Percentiles rank a stretch among this genome's conserved stretches.
Conservation (phyloP, 2,113 vertebrate genomes). For the Nycticorax nycticorax region DNA sequence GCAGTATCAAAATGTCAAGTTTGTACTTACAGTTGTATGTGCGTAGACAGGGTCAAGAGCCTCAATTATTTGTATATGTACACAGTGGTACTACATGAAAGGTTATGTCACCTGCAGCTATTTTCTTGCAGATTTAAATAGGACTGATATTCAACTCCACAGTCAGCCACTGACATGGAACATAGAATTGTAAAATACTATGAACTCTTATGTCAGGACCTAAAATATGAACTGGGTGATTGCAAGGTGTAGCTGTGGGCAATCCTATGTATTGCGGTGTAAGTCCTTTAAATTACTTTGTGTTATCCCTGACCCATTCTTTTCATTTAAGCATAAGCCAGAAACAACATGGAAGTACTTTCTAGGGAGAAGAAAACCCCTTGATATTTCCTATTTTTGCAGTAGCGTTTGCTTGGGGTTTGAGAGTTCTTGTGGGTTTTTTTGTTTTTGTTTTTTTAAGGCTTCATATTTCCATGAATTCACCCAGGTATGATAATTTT, state of each 20-base stretch:
- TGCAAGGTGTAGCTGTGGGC: constrained; percentile 79
- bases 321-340: constrained; percentile 70
- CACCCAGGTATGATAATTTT: neutral
- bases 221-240: constrained; percentile 81
- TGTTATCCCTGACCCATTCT: constrained; percentile 61
- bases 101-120: constrained; percentile 97
- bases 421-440: neutral
- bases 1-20: constrained; percentile 99
- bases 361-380: neutral
- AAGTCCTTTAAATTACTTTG: constrained; percentile 71
- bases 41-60: constrained; percentile 98
- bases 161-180: constrained; percentile 86
- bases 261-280: constrained; percentile 46
- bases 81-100: constrained; percentile 91
- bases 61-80: constrained; percentile 99
- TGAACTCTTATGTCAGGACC: constrained; percentile 78
- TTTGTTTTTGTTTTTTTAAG: neutral
- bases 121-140: constrained; percentile 91
- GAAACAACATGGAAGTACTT: constrained; percentile 26
- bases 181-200: constrained; percentile 79
- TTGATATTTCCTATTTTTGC: neutral
- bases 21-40: constrained; percentile 98
- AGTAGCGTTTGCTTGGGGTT: neutral
- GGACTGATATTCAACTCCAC: constrained; percentile 82
- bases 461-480: neutral